Evolutionary conservation across 2,888 invertebrate genomes (phyloP).

Genomic region (Lasioglossum oenotherae): DNA sequence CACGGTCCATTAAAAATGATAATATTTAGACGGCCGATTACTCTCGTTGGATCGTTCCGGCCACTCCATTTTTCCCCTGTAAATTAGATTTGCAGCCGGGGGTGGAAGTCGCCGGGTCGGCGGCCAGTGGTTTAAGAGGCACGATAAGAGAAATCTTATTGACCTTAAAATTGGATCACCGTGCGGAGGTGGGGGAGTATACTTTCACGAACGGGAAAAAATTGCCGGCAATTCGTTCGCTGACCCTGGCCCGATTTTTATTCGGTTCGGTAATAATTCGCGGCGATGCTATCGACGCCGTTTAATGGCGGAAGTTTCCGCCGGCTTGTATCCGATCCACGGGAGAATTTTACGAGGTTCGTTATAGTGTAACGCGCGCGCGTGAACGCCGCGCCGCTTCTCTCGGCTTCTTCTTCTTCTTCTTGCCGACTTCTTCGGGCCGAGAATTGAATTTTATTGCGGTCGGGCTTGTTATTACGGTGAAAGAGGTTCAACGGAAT

Average conservation of each 20-base stretch:
- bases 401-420: neutral
- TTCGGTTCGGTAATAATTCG: neutral
- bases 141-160: conserved; percentile 53
- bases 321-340: neutral
- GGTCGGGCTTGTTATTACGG: conserved; percentile 23
- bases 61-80: conserved; percentile 40
- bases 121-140: conserved; percentile 22
- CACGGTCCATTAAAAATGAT: conserved; percentile 67
- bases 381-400: neutral
- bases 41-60: conserved; percentile 44
- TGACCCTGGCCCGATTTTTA: neutral
- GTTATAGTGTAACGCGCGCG: neutral
- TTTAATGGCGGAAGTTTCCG: neutral
- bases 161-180: conserved; percentile 56
- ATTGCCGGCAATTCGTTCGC: conserved; percentile 17
- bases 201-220: conserved; percentile 22
- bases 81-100: conserved; percentile 53
- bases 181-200: neutral
- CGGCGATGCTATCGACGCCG: neutral
- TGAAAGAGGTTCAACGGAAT: conserved; percentile 21
- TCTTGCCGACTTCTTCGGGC: neutral
- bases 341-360: conserved; percentile 14
- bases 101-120: conserved; percentile 8
- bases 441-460: conserved; percentile 21
- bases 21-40: conserved; percentile 67